Percentiles rank a stretch among this genome's conserved stretches.
These are phyloP conservation scores for Drosophila rufa DNA, from an alignment of 1,140 invertebrate genomes.

Conservation along the genomic window DNA sequence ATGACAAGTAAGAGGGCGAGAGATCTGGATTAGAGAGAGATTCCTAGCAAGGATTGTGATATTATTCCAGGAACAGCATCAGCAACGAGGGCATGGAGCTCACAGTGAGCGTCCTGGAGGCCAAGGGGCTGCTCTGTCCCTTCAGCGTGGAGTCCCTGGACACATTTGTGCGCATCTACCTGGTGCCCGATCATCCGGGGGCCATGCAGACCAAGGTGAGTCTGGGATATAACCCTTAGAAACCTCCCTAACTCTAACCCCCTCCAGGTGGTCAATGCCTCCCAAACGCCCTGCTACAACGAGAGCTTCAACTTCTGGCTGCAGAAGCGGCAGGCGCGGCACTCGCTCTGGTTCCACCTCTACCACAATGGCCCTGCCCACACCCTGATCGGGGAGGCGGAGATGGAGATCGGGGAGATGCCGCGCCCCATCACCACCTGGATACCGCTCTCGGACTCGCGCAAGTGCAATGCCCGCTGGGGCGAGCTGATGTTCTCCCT, in stretches of 20 bases:
- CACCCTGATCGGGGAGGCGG: slow-evolving; percentile 85
- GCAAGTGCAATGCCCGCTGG: slow-evolving; percentile 87
- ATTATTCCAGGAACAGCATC: slow-evolving; percentile 31
- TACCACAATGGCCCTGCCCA: slow-evolving; percentile 84
- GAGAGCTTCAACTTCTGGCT: slow-evolving; percentile 91
- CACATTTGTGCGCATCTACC: slow-evolving; percentile 91
- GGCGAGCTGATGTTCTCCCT: slow-evolving; percentile 94
- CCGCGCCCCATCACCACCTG: slow-evolving; percentile 86
- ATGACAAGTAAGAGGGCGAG: slow-evolving; percentile 88
- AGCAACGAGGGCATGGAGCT: slow-evolving; percentile 90
- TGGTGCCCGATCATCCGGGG: slow-evolving; percentile 90
- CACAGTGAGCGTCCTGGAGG: slow-evolving; percentile 91
- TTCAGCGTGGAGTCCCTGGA: slow-evolving; percentile 89
- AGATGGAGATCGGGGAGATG: slow-evolving; percentile 86
- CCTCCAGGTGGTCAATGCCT: slow-evolving; percentile 84
- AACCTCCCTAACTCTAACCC: no score
- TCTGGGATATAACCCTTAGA: not conserved
- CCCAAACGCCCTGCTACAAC: slow-evolving; percentile 89
- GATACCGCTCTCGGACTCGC: slow-evolving; percentile 86
- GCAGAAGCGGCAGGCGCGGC: slow-evolving; percentile 84
- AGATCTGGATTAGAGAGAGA: no score
- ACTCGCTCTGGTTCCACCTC: slow-evolving; percentile 84
- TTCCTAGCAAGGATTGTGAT: not conserved
- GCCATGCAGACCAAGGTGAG: slow-evolving; percentile 90
- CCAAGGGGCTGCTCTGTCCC: slow-evolving; percentile 89